Evolutionary conservation across 2,113 vertebrate species (phyloP), one percentile per base, ranked within the genome.

Genomic region (Mixornis gularis): DNA sequence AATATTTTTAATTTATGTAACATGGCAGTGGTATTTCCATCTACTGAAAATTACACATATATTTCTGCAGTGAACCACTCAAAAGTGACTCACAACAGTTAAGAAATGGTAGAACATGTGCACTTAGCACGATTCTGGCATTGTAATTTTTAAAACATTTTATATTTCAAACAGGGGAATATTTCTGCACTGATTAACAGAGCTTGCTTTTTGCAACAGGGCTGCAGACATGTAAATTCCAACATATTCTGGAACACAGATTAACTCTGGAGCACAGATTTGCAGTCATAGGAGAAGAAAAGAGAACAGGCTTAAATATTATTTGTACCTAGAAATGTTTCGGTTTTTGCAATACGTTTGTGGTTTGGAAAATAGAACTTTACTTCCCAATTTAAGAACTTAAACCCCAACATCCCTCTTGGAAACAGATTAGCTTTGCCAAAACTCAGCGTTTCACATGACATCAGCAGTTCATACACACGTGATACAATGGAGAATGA

Each of bases 1-100:
- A 84, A 60, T 71, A 68, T n/a, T 80, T 90, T 74, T 44, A 19
- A 81, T 84, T 94, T 90, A 74, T 81, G 49, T 89, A 94, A 71
- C 58, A 72, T 63, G 65, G 53, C 86, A 94, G 32, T 74, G 49
- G 34, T 84, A 81, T 93, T 93, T 95, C 83, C 65, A 72, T 76
- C 73, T 41, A 62, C 69, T 51, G 78, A 81, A 93, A 89, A 79
- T 69, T 81, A 32, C 78, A 73, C 25, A 40, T 82, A 26, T 51
- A 88, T 90, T 89, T 94, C 82, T 85, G 66, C 71, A 78, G 48
- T 16, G 62, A 84, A 59, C 58, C 66, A 63, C 66, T 62, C 73
- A 49, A 38, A 71, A 94, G 52, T 86, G 92, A 89, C 62, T 90
- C 91, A 92, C 44, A 79, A 19, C 62, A 53, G 66, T 84, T 44